A percentile compares a stretch with the other conserved stretches of the same genome.
Evolutionary conservation across 2,888 invertebrate species (phyloP).

Genomic region (Papilio elwesi): DNA sequence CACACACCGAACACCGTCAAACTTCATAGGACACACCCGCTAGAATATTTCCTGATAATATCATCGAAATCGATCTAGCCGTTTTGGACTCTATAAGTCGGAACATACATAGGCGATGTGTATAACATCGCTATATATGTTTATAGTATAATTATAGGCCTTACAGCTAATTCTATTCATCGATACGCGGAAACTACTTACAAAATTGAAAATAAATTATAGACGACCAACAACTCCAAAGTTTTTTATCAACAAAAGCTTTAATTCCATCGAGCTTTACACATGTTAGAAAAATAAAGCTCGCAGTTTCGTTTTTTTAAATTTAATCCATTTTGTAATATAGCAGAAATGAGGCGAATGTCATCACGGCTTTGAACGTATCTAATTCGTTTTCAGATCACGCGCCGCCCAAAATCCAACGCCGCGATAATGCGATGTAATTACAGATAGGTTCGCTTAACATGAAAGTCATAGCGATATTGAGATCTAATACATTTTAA

Average conservation of each 20-base stretch:
- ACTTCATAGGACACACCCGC: too few relatives aligned
- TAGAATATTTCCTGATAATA: too few relatives aligned
- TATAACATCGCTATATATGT: too few relatives aligned
- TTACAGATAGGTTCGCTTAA: constrained; percentile 48
- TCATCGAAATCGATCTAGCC: too few relatives aligned
- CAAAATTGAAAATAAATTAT: too few relatives aligned
- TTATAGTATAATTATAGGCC: too few relatives aligned
- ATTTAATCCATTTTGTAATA: not conserved
- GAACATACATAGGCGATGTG: too few relatives aligned
- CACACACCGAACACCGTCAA: too few relatives aligned
- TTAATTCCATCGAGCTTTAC: not conserved
- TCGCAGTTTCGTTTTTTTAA: not conserved
- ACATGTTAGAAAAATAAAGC: not conserved
- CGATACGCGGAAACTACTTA: too few relatives aligned
- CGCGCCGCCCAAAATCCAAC: constrained; percentile 10
- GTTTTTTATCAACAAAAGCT: not conserved
- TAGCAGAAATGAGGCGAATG: constrained; percentile 4
- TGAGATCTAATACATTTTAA: constrained; percentile 41
- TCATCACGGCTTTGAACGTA: constrained; percentile 10
- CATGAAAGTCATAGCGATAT: constrained; percentile 4
- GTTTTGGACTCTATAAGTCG: too few relatives aligned
- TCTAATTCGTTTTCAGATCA: constrained; percentile 24
- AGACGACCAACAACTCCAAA: too few relatives aligned
- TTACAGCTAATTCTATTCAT: too few relatives aligned
- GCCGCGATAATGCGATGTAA: constrained; percentile 59